These are phyloP conservation scores for Stomatorhinus ivindoensis DNA, from an alignment of 2,113 vertebrate genomes.

Conservation along the genomic window DNA sequence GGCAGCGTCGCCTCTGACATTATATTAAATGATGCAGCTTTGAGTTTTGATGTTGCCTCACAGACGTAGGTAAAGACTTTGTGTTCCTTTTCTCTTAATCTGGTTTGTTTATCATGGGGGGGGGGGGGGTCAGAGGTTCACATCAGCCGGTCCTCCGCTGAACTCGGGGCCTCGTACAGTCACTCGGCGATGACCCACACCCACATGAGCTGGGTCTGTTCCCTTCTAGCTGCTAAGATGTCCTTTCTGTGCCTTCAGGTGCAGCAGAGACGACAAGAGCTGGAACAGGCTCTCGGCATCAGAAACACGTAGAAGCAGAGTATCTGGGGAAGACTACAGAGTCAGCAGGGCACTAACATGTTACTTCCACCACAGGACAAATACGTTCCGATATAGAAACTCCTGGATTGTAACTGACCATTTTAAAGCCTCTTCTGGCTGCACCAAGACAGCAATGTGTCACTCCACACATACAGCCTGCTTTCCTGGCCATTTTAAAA, in stretches of 20 bases:
- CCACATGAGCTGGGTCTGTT: background rate
- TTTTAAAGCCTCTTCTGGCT: background rate
- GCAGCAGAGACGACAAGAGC: constrained; percentile 90
- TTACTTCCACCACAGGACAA: background rate
- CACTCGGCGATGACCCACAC: background rate
- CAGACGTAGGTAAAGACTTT: background rate
- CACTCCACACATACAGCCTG: background rate
- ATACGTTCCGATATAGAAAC: background rate
- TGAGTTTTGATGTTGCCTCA: background rate
- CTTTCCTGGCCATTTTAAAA: background rate
- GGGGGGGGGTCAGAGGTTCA: background rate
- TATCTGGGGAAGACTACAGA: background rate
- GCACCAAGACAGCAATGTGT: background rate
- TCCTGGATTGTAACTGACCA: background rate
- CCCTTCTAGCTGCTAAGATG: background rate
- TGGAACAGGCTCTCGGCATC: constrained; percentile 97
- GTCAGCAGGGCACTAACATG: background rate
- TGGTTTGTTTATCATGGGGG: background rate
- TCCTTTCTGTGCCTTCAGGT: constrained; percentile 62
- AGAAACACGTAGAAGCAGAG: constrained; percentile 74
- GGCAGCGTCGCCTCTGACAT: background rate
- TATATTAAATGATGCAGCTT: background rate
- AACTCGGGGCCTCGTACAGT: background rate
- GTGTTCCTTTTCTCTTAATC: background rate
- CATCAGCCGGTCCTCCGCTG: background rate